Base-by-base conservation (phyloP, 2,888 invertebrate genomes). In the Mimas tiliae region DNA sequence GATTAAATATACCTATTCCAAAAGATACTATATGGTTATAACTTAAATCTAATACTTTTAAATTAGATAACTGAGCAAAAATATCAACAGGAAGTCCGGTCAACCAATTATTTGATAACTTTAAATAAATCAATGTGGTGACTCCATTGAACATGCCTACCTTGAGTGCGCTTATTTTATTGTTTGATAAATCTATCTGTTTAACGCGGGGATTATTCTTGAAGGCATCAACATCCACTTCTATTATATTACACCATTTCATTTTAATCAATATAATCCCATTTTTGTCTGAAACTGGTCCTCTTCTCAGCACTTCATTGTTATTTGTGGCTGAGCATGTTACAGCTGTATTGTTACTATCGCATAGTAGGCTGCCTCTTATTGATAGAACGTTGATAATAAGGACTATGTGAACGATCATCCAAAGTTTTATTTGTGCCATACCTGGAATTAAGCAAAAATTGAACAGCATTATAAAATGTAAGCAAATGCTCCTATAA, bases 211-310 rank as follows among this genome's bases (percentile, higher is more conserved):
- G 70, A 2, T 82, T 68, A 58, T 71, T 72, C 33, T 74, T 71
- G 11, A 84, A 83, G 0, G 82, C 73, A 58, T 77, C 75, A 11
- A 68, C 71, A 12, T 76, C 73, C 0, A 83, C 62, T 9, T 74
- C 77, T 19, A 73, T 71, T 72, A 87, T 78, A 65, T 70, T 78
- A 62, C 86, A 86, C 1, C 68, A 70, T 63, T 69, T 76, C 0
- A 87, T 71, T 12, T 68, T 79, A 0, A 87, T 69, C 2, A 67
- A 69, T 19, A 69, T 75, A 6, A 81, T 84, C 27, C 47, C 69
- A 21, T 77, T 78, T 58, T 78, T 82, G 19, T 83, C 81, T 1
- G 85, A 82, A 6, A 86, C 71, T 0, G 84, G 67, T 0, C 83
- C 85, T 71, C 75, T 77, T 6, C 72, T 74, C 1, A 87, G 69